Evolutionary conservation across 2,113 vertebrate species (phyloP).

Genomic region (Cynocephalus volans): DNA sequence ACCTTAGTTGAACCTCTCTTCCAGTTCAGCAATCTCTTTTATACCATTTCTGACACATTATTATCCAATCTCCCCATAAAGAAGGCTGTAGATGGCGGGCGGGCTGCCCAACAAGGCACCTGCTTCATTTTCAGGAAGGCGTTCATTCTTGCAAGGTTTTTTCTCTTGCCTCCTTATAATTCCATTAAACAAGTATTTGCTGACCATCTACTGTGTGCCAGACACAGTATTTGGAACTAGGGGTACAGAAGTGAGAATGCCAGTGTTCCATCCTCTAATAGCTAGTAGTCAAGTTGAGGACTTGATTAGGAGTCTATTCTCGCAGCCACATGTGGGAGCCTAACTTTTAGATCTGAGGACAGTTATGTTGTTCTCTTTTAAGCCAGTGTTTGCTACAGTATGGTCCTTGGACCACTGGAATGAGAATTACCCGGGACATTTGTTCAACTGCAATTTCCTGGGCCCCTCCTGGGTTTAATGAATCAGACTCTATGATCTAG

Average conservation of each 20-base stretch:
- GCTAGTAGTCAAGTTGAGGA: too few relatives aligned
- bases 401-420: neutral
- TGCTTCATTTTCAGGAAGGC: neutral
- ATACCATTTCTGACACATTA: neutral
- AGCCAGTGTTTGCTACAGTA: constrained; percentile 3
- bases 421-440: constrained; percentile 35
- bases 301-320: neutral
- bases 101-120: neutral
- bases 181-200: neutral
- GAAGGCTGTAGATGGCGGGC: neutral
- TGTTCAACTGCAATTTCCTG: constrained; percentile 49
- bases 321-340: neutral
- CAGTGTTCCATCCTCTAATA: rapidly evolving
- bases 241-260: neutral
- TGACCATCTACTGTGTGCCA: neutral
- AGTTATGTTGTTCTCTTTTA: neutral
- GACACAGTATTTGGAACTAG: neutral
- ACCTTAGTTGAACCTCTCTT: constrained; percentile 21
- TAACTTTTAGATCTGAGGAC: neutral
- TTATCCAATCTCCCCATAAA: neutral
- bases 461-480: constrained; percentile 58
- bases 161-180: neutral
- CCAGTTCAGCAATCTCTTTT: neutral
- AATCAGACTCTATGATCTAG: neutral
- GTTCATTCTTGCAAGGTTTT: neutral